Conservation (phyloP, 1,140 invertebrate species). For the Drosophila athabasca region DNA sequence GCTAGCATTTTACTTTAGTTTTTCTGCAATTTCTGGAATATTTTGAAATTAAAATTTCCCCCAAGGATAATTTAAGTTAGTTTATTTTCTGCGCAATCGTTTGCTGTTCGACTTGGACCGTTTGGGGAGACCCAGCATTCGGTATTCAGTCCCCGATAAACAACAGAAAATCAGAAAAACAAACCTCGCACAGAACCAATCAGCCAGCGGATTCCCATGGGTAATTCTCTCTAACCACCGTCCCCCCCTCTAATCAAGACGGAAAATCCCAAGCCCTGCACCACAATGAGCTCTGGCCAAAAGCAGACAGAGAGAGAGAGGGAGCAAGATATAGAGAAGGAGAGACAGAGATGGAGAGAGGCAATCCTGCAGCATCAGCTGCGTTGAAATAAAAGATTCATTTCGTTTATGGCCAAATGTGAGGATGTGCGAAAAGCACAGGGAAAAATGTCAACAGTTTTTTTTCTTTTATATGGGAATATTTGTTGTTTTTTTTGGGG, state of each 20-base stretch:
- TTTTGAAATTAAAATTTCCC: constrained; percentile 31
- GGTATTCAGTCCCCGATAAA: constrained; percentile 19
- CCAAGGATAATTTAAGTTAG: constrained; percentile 26
- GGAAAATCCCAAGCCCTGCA: constrained; percentile 37
- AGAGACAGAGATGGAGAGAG: too few relatives aligned
- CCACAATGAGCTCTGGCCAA: constrained; percentile 39
- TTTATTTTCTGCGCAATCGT: constrained; percentile 22
- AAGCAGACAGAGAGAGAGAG: neutral
- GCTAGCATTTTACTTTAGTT: constrained; percentile 15
- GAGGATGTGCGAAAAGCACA: constrained; percentile 1
- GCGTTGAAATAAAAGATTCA: constrained; percentile 51
- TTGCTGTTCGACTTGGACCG: constrained; percentile 44
- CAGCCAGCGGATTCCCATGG: constrained; percentile 49
- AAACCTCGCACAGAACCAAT: constrained; percentile 68
- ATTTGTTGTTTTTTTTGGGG: too few relatives aligned
- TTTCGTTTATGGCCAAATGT: constrained; percentile 40
- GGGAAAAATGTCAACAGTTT: constrained; percentile 39
- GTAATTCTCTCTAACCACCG: constrained; percentile 11
- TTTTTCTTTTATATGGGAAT: neutral
- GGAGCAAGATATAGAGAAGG: too few relatives aligned
- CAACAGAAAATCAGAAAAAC: constrained; percentile 28
- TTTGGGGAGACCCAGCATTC: neutral
- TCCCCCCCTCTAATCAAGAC: constrained; percentile 53
- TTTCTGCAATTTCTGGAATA: constrained; percentile 5
- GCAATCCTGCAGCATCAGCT: constrained; percentile 40